phyloP scores from a whole-genome alignment of 2,113 vertebrate species.

The Parus major region DNA sequence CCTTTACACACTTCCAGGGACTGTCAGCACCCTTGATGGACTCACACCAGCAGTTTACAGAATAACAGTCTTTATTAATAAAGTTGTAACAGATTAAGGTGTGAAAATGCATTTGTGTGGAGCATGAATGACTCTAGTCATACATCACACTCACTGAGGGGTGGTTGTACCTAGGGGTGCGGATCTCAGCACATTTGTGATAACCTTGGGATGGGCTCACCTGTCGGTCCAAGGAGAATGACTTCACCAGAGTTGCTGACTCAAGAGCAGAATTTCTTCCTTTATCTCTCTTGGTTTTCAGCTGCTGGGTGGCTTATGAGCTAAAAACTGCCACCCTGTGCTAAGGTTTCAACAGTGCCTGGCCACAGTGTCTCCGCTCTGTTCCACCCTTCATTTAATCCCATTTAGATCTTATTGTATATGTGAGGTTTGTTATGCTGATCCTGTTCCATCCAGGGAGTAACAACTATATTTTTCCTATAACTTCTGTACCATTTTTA shows the following conservation, averaged over 20 bases:
- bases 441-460: not conserved
- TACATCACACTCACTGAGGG: not conserved
- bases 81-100: not conserved
- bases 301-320: not conserved
- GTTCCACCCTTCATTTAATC: not conserved
- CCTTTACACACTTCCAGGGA: not conserved
- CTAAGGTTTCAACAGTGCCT: not conserved
- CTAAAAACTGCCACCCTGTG: not conserved
- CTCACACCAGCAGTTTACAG: not conserved
- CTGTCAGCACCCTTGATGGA: not conserved
- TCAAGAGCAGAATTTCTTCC: not conserved
- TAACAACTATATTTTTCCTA: rapidly evolving
- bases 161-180: not conserved
- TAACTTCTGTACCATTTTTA: not conserved
- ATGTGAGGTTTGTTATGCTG: not conserved
- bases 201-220: not conserved
- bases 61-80: not conserved
- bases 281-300: not conserved
- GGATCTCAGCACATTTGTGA: not conserved
- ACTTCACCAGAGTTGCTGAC: not conserved
- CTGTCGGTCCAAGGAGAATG: not conserved
- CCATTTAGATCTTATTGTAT: not conserved
- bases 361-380: not conserved
- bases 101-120: not conserved
- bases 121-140: not conserved